Evolutionary conservation across 2,113 vertebrate species (phyloP).

Genomic region (Brachyhypopomus gauderio): DNA sequence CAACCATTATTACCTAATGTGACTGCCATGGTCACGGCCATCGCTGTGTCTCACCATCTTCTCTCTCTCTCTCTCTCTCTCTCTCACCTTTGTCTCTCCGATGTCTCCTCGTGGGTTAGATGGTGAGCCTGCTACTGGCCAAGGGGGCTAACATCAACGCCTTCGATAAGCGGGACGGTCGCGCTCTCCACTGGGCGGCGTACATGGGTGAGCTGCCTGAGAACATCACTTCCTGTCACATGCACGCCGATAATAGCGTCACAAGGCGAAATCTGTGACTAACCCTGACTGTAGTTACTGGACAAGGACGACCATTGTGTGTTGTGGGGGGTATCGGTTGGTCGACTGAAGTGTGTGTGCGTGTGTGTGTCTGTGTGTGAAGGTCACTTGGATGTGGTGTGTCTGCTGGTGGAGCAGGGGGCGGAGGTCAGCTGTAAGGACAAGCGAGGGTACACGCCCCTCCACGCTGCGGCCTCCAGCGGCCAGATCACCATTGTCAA

Average conservation of each 20-base stretch:
- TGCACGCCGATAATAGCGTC: not conserved
- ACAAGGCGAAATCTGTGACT: not conserved
- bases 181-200: slow-evolving; percentile 94
- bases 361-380: not conserved
- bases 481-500: slow-evolving; percentile 91
- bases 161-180: slow-evolving; percentile 96
- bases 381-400: slow-evolving; percentile 94
- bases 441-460: slow-evolving; percentile 93
- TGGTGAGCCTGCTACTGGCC: slow-evolving; percentile 90
- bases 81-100: slow-evolving; percentile 20
- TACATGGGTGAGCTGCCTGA: slow-evolving; percentile 85
- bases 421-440: slow-evolving; percentile 95
- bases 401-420: slow-evolving; percentile 88
- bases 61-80: slow-evolving; percentile 26
- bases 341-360: too few relatives aligned
- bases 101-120: slow-evolving; percentile 70
- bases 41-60: not conserved
- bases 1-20: slow-evolving; percentile 26
- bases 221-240: not conserved
- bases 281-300: not conserved
- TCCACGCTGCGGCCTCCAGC: slow-evolving; percentile 92
- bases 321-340: too few relatives aligned
- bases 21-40: slow-evolving; percentile 10
- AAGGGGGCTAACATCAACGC: slow-evolving; percentile 98
- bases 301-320: too few relatives aligned